Conservation (phyloP, 2,113 vertebrate genomes). For the Agelaius tricolor region DNA sequence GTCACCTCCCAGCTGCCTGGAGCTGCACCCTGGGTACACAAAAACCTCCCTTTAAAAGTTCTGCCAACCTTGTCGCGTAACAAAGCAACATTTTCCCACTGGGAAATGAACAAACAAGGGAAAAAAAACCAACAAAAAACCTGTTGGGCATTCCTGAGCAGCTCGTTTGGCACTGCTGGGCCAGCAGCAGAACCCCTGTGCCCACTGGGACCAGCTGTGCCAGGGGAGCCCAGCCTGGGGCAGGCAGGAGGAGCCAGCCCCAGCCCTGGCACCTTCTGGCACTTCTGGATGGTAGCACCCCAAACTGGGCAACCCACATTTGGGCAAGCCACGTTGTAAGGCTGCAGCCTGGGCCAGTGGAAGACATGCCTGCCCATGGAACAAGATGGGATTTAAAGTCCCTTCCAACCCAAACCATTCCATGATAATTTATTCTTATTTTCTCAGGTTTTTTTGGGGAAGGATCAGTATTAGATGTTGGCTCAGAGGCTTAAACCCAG, state of each 20-base stretch:
- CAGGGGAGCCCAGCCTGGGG: fast-evolving
- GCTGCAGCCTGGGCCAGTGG: background rate
- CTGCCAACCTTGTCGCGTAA: background rate
- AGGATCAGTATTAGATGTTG: background rate
- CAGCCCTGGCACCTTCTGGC: background rate
- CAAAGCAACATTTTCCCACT: background rate
- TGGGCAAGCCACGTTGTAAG: background rate
- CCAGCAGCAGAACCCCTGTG: background rate
- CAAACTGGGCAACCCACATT: background rate
- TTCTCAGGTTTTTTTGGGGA: fast-evolving
- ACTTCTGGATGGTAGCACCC: background rate
- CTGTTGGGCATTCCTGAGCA: background rate
- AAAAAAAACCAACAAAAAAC: too few relatives aligned
- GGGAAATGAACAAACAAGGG: background rate
- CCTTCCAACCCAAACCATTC: background rate
- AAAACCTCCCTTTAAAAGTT: background rate
- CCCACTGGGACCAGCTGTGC: background rate
- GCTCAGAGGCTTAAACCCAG: background rate
- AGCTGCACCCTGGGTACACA: background rate
- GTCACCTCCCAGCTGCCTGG: background rate
- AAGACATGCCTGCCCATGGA: background rate
- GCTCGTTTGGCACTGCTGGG: fast-evolving
- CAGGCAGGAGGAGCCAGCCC: fast-evolving
- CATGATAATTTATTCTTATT: background rate
- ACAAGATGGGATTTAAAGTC: background rate